Base-by-base conservation (phyloP, 2,113 vertebrate genomes). In the Callospermophilus lateralis region DNA sequence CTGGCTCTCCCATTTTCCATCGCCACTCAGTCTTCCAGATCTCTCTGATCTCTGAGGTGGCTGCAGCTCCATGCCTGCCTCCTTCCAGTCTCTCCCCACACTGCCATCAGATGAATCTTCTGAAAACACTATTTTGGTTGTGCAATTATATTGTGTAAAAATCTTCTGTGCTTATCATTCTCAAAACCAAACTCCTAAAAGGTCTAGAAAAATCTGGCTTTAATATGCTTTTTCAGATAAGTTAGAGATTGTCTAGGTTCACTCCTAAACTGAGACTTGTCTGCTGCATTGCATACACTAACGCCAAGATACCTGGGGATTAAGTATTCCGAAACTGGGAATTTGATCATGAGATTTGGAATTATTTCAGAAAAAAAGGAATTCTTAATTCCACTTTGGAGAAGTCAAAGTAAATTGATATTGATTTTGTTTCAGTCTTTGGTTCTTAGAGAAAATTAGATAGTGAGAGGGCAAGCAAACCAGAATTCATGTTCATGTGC, bases 401-500 rank as follows among this genome's bases (percentile, higher is more conserved):
- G 94, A 96, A 92, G 48, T 86, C 28, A 61, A 51, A 94, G 55
- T 93, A 94, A 94, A 80, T 92, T 72, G 68, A 83, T 94, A 95
- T 22, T 83, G 93, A 86, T 94, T 96, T 95, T 96, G 81, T 85
- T 97, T 91, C 10, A 45, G 42, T 24, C 79, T 95, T 94, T 96
- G 45, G 34, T 93, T 92, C 19, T 53, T 34, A 78, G 74, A 48
- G 61, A n/a, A 86, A 81, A 86, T 37, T 34, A 84, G 30, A 72
- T 4, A 79, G 20, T 0, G 22, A 48, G 26, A 32, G 58, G 83
- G 1, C 4, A 26, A 32, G 45, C 53, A 65, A 65, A 87, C 32
- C 51, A 89, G 72, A 85, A 68, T 67, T 96, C n/a, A 72, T 39
- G 24, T 58, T 53, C 10, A 6, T 34, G 11, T 93, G 63, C 58